Conservation (phyloP, 92 coral and sea anemone genomes). For the Montipora capitata region DNA sequence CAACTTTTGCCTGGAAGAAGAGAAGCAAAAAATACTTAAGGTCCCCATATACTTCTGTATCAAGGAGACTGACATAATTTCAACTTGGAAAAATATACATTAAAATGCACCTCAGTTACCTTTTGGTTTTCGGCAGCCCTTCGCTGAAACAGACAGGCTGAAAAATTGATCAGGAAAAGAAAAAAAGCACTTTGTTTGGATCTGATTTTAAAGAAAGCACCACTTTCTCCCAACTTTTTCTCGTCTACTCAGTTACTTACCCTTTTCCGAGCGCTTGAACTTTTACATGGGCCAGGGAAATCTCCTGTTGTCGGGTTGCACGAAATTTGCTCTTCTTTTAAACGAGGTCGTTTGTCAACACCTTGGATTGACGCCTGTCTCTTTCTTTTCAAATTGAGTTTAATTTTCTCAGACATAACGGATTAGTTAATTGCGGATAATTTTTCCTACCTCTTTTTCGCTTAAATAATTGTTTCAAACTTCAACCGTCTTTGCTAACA, state of each 20-base stretch:
- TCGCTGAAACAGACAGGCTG: conserved; percentile 23
- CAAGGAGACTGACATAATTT: too few species aligned
- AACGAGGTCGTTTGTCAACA: neutral
- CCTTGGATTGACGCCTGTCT: neutral
- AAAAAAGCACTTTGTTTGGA: neutral
- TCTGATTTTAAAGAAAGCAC: neutral
- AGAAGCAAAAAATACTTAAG: neutral
- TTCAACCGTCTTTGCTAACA: conserved; percentile 24
- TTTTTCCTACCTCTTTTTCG: neutral
- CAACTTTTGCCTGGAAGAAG: neutral
- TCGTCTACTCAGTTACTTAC: neutral
- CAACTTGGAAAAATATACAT: neutral
- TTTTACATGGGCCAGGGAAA: neutral
- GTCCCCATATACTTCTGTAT: neutral
- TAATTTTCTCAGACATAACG: conserved; percentile 11
- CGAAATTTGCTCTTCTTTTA: conserved; percentile 10
- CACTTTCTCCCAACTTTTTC: neutral
- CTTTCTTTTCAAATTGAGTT: conserved; percentile 5
- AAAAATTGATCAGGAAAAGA: neutral
- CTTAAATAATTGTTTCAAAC: conserved; percentile 1
- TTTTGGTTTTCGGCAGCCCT: neutral
- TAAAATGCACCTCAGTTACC: neutral
- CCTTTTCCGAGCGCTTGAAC: neutral
- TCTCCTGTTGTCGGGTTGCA: neutral
- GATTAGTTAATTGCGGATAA: neutral